These are phyloP conservation scores for Aplysia californica DNA, from an alignment of 1,140 invertebrate genomes.

Conservation along the genomic window DNA sequence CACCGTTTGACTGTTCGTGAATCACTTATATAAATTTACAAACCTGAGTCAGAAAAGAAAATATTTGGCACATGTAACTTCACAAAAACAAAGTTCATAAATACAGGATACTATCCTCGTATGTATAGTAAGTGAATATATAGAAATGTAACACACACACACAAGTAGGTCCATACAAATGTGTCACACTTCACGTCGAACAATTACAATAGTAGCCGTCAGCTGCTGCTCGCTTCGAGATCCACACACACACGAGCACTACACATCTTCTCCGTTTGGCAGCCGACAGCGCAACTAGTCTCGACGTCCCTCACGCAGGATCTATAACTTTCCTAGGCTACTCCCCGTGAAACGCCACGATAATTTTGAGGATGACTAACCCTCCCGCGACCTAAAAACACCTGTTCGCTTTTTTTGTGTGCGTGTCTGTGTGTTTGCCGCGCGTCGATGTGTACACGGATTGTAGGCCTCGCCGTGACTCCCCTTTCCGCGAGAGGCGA, in stretches of 20 bases:
- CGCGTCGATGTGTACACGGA: neutral
- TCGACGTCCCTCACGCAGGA: neutral
- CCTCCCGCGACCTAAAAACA: neutral
- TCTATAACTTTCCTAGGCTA: neutral
- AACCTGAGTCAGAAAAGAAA: too few relatives aligned
- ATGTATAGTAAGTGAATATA: too few relatives aligned
- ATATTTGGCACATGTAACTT: too few relatives aligned
- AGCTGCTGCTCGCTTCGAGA: neutral
- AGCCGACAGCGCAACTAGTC: neutral
- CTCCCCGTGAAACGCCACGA: neutral
- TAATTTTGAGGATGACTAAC: conserved; percentile 26
- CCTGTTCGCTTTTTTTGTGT: conserved; percentile 18
- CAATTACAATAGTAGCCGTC: neutral
- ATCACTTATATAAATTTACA: too few relatives aligned
- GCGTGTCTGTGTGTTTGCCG: neutral
- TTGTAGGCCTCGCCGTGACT: neutral
- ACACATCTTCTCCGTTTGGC: too few relatives aligned
- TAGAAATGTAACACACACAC: neutral
- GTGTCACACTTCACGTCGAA: neutral
- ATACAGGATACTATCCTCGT: neutral
- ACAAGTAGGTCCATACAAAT: neutral
- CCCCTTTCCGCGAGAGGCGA: neutral
- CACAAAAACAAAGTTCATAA: neutral
- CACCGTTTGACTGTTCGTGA: too few relatives aligned
- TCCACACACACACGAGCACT: neutral